Evolutionary conservation across 2,797 vertebrate genomes (phyloP), one percentile per base, ranked within the genome.

Genomic region (Melanotaenia nigrans): DNA sequence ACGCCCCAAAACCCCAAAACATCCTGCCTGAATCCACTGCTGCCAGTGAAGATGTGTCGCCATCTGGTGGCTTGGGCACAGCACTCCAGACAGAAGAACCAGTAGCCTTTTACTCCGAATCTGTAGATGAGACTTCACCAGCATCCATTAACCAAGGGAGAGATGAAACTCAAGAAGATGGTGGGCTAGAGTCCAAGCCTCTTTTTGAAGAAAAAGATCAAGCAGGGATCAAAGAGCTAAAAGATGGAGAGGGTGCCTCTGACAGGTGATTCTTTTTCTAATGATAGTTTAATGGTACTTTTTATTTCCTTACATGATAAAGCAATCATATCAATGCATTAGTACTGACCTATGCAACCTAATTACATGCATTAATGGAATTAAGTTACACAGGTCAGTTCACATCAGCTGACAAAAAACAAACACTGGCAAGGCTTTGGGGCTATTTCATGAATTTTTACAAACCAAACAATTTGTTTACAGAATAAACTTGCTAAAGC

Each of bases 61-160:
- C 88, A 78, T 71, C 90, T 86, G 30, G 71, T 85, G 87, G 85
- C 32, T 16, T 28, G 20, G 36, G 7, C 5, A 18, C 18, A 5
- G 53, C 38, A 69, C 47, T 71, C 1, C 83, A 75, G 30, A 18
- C 71, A 42, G 65, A 78, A 57, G 51, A 47, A 60, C 32, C 30
- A 8, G n/a, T 28, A 56, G 25, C 68, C 0, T 1, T 47, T 0
- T 77, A 62, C 62, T 49, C 65, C 35, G 14, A 68, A 28, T 54
- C 33, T 24, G 40, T 14, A 6, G 25, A 59, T 4, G 49, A 71
- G 65, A 63, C 24, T 16, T 24, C 42, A 32, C 49, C 74, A 18
- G 22, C 53, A 71, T 33, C 65, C 12, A 24, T 32, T 32, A 28
- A 3, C 28, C 14, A 24, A 1, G 24, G 12, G 9, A 18, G 4